Percentiles rank a stretch among this genome's conserved stretches.
Conservation (phyloP, 2,888 invertebrate genomes). For the Sinodicranocentrus sp. region DNA sequence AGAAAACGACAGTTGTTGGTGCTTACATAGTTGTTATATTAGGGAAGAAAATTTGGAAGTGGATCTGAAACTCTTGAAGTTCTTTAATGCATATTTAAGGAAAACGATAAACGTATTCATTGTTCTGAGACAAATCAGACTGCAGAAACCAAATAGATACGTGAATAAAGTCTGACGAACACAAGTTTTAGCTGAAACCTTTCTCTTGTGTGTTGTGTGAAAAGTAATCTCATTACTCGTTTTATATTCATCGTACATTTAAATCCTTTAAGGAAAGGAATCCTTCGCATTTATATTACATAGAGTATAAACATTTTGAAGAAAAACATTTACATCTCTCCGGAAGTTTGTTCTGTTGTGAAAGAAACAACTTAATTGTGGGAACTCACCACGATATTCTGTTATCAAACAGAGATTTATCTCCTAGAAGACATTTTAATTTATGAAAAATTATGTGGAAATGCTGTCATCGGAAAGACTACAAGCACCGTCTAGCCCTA, state of each 20-base stretch:
- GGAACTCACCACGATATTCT: not conserved
- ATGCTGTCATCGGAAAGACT: constrained; percentile 75
- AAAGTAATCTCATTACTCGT: too few species aligned
- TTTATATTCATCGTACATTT: too few species aligned
- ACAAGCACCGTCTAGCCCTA: constrained; percentile 61
- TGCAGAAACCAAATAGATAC: not conserved
- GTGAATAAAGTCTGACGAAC: constrained; percentile 22
- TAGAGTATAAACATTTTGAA: too few species aligned
- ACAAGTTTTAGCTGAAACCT: too few species aligned
- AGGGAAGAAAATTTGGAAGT: too few species aligned
- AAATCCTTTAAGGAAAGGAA: too few species aligned
- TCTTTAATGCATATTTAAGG: too few species aligned
- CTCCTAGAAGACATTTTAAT: not conserved
- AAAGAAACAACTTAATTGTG: not conserved
- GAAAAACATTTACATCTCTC: not conserved
- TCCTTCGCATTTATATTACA: too few species aligned
- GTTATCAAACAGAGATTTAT: constrained; percentile 13
- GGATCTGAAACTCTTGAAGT: too few species aligned
- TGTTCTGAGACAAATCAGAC: constrained; percentile 20
- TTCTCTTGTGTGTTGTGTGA: too few species aligned
- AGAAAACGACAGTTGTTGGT: constrained; percentile 40
- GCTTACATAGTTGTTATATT: constrained; percentile 21
- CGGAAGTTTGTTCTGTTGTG: not conserved
- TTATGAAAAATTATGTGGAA: constrained; percentile 73
- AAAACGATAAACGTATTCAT: not conserved